Percentiles rank a stretch among this genome's conserved stretches.
Evolutionary conservation across 1,140 invertebrate species (phyloP).

Genomic region (Eriosoma lanigerum): DNA sequence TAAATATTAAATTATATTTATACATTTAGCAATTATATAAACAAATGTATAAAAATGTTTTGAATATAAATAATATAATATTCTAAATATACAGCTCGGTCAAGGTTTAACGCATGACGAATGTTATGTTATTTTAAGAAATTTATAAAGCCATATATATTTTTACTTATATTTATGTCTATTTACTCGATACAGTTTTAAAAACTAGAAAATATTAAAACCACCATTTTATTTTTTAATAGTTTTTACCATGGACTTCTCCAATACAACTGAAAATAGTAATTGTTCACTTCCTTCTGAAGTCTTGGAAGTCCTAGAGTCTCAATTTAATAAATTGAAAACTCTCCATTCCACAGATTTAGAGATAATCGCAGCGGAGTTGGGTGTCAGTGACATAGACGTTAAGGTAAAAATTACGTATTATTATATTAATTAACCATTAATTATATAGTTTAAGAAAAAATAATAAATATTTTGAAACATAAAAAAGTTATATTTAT

Average conservation of each 20-base stretch:
- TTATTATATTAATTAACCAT: constrained; percentile 8
- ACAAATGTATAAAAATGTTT: not conserved
- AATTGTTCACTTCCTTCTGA: constrained; percentile 57
- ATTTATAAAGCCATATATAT: not conserved
- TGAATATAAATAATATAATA: constrained; percentile 16
- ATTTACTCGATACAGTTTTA: too few species aligned
- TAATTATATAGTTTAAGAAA: not conserved
- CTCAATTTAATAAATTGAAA: constrained; percentile 61
- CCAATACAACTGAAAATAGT: not conserved
- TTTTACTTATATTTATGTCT: too few species aligned
- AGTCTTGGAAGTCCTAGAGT: constrained; percentile 61
- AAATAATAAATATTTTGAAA: not conserved
- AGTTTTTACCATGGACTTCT: constrained; percentile 20
- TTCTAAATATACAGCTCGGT: not conserved
- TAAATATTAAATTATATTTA: too few species aligned
- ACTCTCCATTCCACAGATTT: constrained; percentile 62
- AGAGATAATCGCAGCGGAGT: constrained; percentile 62
- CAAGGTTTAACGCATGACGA: constrained; percentile 21
- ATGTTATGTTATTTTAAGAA: not conserved
- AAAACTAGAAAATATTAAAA: too few species aligned
- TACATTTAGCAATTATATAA: not conserved
- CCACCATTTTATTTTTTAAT: not conserved
- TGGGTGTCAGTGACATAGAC: constrained; percentile 60
- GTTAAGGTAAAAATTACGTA: constrained; percentile 59
- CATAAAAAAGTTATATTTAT: not conserved